phyloP scores from a whole-genome alignment of 1,140 invertebrate genomes.

The Hyles vespertilio region DNA sequence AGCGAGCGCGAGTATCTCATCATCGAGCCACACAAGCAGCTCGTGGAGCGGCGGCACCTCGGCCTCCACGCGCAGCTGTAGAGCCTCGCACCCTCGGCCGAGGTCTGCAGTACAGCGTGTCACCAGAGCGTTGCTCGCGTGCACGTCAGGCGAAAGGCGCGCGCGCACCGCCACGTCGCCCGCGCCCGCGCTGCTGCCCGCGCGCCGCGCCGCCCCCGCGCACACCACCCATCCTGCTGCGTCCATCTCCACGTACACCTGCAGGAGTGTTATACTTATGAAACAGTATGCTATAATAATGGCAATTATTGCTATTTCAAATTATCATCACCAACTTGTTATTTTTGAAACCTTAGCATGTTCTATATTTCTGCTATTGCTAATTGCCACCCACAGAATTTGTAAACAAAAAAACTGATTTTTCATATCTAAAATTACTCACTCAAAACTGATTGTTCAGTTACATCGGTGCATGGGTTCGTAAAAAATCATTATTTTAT shows the following conservation, averaged over 20 bases:
- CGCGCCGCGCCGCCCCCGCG: conserved; percentile 8
- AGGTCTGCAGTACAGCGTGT: conserved; percentile 1
- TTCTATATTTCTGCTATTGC: too few relatives aligned
- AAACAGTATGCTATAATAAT: too few relatives aligned
- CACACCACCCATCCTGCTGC: conserved; percentile 14
- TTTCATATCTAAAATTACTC: too few relatives aligned
- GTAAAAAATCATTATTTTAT: too few relatives aligned
- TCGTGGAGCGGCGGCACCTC: conserved; percentile 36
- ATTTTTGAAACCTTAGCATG: too few relatives aligned
- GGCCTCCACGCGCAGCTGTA: conserved; percentile 27
- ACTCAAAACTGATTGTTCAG: too few relatives aligned
- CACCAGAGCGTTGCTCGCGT: conserved; percentile 16
- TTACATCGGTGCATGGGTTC: too few relatives aligned
- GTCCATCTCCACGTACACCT: conserved; percentile 37
- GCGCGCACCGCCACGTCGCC: conserved; percentile 16
- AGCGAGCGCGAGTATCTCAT: conserved; percentile 81
- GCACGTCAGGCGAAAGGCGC: conserved; percentile 18
- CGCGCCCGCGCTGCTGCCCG: conserved; percentile 12
- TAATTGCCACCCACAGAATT: too few relatives aligned
- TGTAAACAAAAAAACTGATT: too few relatives aligned
- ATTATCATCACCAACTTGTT: too few relatives aligned
- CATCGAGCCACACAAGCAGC: conserved; percentile 86
- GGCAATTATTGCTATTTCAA: too few relatives aligned
- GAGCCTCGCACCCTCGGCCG: conserved; percentile 5
- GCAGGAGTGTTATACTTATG: too few relatives aligned